These are phyloP conservation scores for Naja naja DNA, from an alignment of 2,113 vertebrate species.

Conservation along the genomic window DNA sequence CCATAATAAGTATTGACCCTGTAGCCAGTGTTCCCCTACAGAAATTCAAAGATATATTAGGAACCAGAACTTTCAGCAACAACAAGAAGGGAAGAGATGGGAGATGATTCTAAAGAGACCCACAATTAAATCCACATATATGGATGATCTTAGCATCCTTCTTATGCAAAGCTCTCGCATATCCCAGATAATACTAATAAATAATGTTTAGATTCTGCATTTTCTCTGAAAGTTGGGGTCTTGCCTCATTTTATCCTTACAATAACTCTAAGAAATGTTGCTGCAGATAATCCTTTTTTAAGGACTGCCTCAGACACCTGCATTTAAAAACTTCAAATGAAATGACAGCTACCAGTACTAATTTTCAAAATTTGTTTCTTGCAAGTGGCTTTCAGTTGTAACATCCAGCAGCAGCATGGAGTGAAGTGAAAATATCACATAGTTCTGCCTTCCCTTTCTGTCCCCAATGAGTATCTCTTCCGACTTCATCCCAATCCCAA, in stretches of 20 bases:
- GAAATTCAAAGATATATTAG: background rate
- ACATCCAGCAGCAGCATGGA: too few species aligned
- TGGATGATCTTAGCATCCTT: background rate
- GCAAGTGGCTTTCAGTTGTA: too few species aligned
- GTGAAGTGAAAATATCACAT: too few species aligned
- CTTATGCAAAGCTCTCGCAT: background rate
- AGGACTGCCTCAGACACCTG: background rate
- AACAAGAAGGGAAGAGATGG: background rate
- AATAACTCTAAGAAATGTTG: background rate
- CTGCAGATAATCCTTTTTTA: background rate
- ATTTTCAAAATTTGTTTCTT: too few species aligned
- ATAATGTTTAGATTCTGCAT: background rate
- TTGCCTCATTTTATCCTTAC: background rate
- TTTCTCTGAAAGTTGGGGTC: background rate
- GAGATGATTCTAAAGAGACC: background rate
- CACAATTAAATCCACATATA: background rate
- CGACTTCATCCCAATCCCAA: too few species aligned
- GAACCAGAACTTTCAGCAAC: background rate
- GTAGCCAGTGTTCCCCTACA: background rate
- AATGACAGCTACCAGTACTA: background rate
- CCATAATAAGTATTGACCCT: fast-evolving
- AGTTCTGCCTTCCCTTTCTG: too few species aligned
- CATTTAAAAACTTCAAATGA: background rate
- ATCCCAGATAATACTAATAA: background rate
- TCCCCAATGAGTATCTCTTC: too few species aligned